These are phyloP conservation scores for Hyppa rectilinea DNA, from an alignment of 2,888 invertebrate genomes.

Conservation along the genomic window DNA sequence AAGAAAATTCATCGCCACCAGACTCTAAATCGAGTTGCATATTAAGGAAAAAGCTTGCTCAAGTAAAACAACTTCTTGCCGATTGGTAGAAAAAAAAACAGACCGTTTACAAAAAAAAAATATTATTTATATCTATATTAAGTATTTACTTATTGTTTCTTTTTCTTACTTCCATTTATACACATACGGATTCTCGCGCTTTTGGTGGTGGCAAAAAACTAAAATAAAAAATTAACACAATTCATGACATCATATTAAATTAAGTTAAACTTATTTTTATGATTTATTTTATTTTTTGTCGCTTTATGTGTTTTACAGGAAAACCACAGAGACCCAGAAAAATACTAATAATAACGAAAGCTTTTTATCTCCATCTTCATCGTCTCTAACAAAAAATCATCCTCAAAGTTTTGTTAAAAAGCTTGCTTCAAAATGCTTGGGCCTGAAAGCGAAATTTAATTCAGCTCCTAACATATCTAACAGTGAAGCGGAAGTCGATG, in stretches of 20 bases:
- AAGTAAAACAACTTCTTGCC: conserved; percentile 73
- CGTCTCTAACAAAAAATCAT: conserved; percentile 85
- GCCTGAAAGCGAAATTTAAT: conserved; percentile 88
- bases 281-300: conserved; percentile 80
- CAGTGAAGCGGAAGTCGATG: conserved; percentile 80
- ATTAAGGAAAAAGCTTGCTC: conserved; percentile 75
- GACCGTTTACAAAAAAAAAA: conserved; percentile 6
- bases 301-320: conserved; percentile 90
- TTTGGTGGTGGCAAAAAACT: conserved; percentile 71
- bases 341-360: conserved; percentile 85
- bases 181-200: conserved; percentile 49
- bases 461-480: conserved; percentile 89
- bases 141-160: conserved; percentile 26
- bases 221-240: conserved; percentile 60
- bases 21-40: conserved; percentile 54
- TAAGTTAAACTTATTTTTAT: conserved; percentile 64
- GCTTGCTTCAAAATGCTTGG: conserved; percentile 90
- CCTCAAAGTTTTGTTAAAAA: conserved; percentile 89
- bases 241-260: conserved; percentile 54
- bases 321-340: conserved; percentile 88
- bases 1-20: conserved; percentile 33
- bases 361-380: conserved; percentile 86
- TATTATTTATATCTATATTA: too few relatives aligned
- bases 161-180: conserved; percentile 44
- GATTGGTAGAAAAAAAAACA: conserved; percentile 71